Percentiles rank a stretch among this genome's conserved stretches.
phyloP scores from a whole-genome alignment of 2,797 vertebrate species.

The Adelosebastes latens region DNA sequence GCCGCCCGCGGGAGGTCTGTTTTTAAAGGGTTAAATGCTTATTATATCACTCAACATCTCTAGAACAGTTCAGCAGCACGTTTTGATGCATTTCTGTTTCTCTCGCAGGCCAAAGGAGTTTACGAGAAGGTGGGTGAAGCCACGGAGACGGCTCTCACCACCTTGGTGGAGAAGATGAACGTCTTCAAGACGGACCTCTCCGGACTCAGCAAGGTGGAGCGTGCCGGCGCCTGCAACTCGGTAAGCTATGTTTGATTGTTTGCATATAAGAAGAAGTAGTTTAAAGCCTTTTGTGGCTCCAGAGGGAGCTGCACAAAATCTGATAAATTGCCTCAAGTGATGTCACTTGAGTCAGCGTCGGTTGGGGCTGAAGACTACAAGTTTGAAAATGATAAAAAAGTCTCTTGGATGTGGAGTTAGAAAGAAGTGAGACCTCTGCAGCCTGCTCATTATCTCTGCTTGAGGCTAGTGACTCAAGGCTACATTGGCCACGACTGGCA shows the following conservation, averaged over 20 bases:
- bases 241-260: conserved; percentile 60
- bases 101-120: conserved; percentile 81
- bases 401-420: background rate
- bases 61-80: background rate
- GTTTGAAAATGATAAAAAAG: background rate
- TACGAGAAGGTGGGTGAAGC: conserved; percentile 89
- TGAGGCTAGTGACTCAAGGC: background rate
- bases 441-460: background rate
- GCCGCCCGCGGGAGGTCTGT: background rate
- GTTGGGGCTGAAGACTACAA: background rate
- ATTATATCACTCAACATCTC: background rate
- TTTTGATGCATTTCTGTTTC: conserved; percentile 5
- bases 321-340: background rate
- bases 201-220: conserved; percentile 83
- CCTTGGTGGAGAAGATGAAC: conserved; percentile 89
- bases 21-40: too few species aligned
- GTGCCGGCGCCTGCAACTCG: conserved; percentile 82
- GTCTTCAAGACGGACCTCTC: conserved; percentile 83
- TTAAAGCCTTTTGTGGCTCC: background rate
- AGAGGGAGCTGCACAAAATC: background rate
- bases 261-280: background rate
- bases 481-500: background rate
- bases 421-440: background rate
- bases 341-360: too few species aligned
- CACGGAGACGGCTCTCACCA: conserved; percentile 86